Base-by-base conservation (phyloP, 2,888 invertebrate genomes). In the Troglohyphantes excavatus region DNA sequence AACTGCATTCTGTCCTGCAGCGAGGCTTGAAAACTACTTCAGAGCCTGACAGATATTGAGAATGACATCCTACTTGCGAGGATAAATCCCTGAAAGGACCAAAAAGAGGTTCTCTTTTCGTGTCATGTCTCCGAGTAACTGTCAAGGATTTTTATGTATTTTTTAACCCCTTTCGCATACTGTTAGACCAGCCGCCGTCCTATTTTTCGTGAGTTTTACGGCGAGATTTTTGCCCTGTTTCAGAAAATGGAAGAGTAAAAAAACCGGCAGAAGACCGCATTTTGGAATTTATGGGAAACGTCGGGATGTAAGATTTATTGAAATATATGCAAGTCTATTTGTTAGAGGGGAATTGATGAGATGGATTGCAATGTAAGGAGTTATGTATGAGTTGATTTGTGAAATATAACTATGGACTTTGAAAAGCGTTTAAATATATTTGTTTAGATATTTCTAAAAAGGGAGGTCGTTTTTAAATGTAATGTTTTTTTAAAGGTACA, bases 101-200 rank as follows among this genome's bases (percentile, higher is more conserved):
- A 23, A 75, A 75, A 78, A 75, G 72, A 70, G 67, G 65, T 63
- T 61, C 75, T 82, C 82, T 82, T 88, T 88, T 82, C 88, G 75
- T 68, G 88, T 88, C 88, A 88, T 88, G 88, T 88, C 88, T 59
- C 29, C 33, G 75, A 82, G 88, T 82, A 88, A 88, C 88, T 88
- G 88, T 88, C 88, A 88, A 88, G 75, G 88, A 76, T 75, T 82
- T 88, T 81, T 87, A 81, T 75, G 67, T 63, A 81, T 39, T 76
- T 85, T 67, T 59, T 84, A 65, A 33, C n/a, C 65, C 43, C 46
- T 84, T 19, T 17, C 26, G 26, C 68, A 17, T 21, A 21, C 26
- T 26, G 29, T 78, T 63, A 19, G 13, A 29, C 9, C 39, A 33
- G 33, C 39, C 43, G 13, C 43, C 76, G 9, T 17, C 23, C 43